A percentile compares a stretch with the other conserved stretches of the same genome.
phyloP scores from a whole-genome alignment of 2,888 invertebrate species.

The Clivina fossor region DNA sequence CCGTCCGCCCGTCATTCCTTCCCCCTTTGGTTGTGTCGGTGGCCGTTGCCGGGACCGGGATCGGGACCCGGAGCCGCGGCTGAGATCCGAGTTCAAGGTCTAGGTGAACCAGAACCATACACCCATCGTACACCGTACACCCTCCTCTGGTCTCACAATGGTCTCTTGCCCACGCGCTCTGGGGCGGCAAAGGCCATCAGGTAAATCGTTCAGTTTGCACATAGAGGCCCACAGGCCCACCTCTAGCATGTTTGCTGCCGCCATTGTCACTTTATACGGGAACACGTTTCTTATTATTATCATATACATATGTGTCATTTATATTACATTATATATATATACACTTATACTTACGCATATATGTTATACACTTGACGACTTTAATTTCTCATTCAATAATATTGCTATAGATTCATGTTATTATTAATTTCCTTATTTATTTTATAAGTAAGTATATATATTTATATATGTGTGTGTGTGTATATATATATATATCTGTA shows the following conservation, averaged over 20 bases:
- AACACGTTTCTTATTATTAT: conserved; percentile 29
- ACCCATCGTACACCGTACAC: conserved; percentile 21
- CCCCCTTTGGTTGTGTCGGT: conserved; percentile 18
- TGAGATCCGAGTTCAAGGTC: neutral
- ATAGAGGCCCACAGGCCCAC: conserved; percentile 35
- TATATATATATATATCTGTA: conserved; percentile 20
- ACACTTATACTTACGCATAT: neutral
- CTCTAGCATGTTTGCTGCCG: conserved; percentile 35
- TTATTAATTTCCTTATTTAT: neutral
- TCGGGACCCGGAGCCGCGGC: neutral
- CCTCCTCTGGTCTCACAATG: conserved; percentile 25
- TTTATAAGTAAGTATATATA: conserved; percentile 3
- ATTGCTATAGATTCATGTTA: no score
- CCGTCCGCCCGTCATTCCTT: neutral
- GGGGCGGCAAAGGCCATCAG: conserved; percentile 34
- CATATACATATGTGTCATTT: conserved; percentile 5
- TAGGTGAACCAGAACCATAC: no score
- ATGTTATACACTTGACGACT: conserved; percentile 9
- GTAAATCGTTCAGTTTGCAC: conserved; percentile 35
- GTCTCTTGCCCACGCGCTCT: conserved; percentile 26
- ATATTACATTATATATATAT: conserved; percentile 11
- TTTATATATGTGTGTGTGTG: neutral
- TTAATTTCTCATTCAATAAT: no score
- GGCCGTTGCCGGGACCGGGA: conserved; percentile 18
- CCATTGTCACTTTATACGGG: conserved; percentile 34